Percentiles rank a stretch among this genome's conserved stretches.
These are phyloP conservation scores for Lasioglossum leucozonium DNA, from an alignment of 2,888 invertebrate species.

Conservation along the genomic window DNA sequence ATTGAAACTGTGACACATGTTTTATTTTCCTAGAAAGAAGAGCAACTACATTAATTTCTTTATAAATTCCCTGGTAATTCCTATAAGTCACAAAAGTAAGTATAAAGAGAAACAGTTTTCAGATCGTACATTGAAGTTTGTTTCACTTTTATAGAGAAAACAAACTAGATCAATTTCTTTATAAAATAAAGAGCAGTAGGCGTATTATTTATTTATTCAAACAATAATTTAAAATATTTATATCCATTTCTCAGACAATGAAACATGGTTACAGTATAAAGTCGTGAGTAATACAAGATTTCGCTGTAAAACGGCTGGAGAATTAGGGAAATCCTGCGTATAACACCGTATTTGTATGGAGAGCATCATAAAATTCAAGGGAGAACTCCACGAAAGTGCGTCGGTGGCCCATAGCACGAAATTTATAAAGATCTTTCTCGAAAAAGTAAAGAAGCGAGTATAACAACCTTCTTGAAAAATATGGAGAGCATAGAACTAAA, in stretches of 20 bases:
- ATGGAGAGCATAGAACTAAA: not conserved
- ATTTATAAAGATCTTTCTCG: constrained; percentile 3
- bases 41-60: not conserved
- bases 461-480: not conserved
- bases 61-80: not conserved
- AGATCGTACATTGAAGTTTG: no score
- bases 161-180: no score
- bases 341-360: not conserved
- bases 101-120: no score
- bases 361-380: not conserved
- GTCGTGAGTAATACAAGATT: not conserved
- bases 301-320: not conserved
- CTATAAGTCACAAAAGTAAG: no score
- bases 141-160: no score
- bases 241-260: not conserved
- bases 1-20: no score
- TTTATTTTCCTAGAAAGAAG: no score
- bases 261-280: not conserved
- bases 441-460: not conserved
- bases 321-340: not conserved
- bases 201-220: no score
- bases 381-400: not conserved
- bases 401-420: not conserved
- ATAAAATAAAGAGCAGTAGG: no score
- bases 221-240: not conserved